Evolutionary conservation across 2,888 invertebrate genomes (phyloP), one percentile per base, ranked within the genome.

Genomic region (Blastobasis lacticolella): DNA sequence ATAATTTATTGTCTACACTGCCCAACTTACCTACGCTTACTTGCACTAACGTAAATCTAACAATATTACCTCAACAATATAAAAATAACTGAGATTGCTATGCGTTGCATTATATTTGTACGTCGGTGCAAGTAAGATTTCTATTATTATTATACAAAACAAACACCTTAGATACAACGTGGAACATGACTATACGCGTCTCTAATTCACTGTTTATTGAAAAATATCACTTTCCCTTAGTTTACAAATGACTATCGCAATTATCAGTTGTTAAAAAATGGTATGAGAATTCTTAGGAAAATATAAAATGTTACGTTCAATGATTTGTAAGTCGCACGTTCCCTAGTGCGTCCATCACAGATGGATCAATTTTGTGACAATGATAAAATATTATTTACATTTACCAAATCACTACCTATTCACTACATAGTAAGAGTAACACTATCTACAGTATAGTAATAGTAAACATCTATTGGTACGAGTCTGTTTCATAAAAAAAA

Each of bases 1-100:
- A 79, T 79, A 77, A 78, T 74, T 79, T 75, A 78, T 66, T 72
- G 61, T 56, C 67, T 70, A 66, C 23, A 48, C 45, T 58, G 54
- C 55, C 57, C 57, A 60, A 57, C 61, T 60, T 62, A 55, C 58
- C 61, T 62, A 57, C 49, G 53, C 50, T 40, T 48, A 52, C 51
- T 54, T 47, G 48, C 56, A 53, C 48, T 23, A 23, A 23, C 23
- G 23, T 23, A 23, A 23, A 23, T 23, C 23, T 23, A 23, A 23
- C 23, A 23, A 23, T 23, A 23, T 23, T 23, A 23, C 23, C 23
- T 23, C 3, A 23, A 23, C 23, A 23, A 23, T 23, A 23, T 23
- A 23, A 23, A 23, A 23, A 23, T 23, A 23, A 23, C 23, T 23
- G 23, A 23, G 23, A 23, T 23, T 23, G 23, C 23, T 23, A 23